Conservation (phyloP, 2,888 invertebrate genomes). For the Hemithea aestivaria region DNA sequence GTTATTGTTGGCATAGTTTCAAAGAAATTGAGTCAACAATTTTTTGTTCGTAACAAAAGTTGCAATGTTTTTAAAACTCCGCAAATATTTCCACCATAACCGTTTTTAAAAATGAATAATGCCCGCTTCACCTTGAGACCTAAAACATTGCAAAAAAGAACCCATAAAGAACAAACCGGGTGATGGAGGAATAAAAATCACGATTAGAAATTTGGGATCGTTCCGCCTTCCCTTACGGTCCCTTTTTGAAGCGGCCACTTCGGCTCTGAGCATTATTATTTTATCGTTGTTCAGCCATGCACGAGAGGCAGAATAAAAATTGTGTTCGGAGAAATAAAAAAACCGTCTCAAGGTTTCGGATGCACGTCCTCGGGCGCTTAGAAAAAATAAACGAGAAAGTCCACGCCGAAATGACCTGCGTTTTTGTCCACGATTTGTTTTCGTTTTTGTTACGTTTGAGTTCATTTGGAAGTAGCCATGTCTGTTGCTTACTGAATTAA, state of each 20-base stretch:
- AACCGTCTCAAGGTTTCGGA: constrained; percentile 65
- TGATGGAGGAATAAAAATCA: constrained; percentile 63
- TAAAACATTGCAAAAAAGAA: constrained; percentile 60
- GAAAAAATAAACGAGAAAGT: constrained; percentile 75
- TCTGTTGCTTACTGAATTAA: constrained; percentile 76
- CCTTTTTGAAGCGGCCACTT: constrained; percentile 54
- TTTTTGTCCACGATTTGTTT: constrained; percentile 77
- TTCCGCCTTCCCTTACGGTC: constrained; percentile 59
- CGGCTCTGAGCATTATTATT: constrained; percentile 64
- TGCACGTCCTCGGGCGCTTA: constrained; percentile 73
- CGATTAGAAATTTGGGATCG: constrained; percentile 70
- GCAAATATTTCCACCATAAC: constrained; percentile 33
- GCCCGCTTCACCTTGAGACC: constrained; percentile 57
- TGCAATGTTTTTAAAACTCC: constrained; percentile 32
- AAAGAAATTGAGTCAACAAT: constrained; percentile 29
- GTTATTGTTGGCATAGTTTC: constrained; percentile 44
- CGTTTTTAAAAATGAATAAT: constrained; percentile 42
- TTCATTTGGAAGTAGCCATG: constrained; percentile 78
- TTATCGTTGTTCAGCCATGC: constrained; percentile 69
- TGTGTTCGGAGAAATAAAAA: constrained; percentile 62
- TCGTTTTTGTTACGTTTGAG: constrained; percentile 77
- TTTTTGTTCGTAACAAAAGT: constrained; percentile 33
- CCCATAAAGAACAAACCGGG: constrained; percentile 54
- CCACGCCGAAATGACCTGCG: constrained; percentile 76
- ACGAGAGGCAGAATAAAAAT: constrained; percentile 64